Base-by-base conservation (phyloP, 2,113 vertebrate species). In the Ophiodon elongatus region DNA sequence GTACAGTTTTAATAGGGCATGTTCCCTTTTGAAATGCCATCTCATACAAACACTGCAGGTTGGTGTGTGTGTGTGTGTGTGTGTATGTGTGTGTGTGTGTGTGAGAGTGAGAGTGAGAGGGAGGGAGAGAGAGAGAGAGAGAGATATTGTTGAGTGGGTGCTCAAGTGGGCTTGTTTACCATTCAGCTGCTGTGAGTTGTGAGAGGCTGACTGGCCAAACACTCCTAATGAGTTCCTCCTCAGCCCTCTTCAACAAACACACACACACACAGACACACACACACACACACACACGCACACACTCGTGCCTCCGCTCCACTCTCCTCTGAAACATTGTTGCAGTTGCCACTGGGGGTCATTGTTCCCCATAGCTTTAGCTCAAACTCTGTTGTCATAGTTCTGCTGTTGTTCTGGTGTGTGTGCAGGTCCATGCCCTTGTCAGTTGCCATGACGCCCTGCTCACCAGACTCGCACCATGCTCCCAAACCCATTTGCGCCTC, bases 291-390 rank as follows among this genome's bases (percentile, higher is more conserved):
- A 15, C 71, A 66, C 60, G 59, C 62, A 52, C 52, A 19, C 29
- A 29, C 41, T 25, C 13, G 47, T 27, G 27, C 27, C 17, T 76
- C 27, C 56, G 29, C 56, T 66, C 17, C 45, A 50, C 21, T 80
- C 65, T 63, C 23, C 75, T 83, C 71, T 79, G 69, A 88, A 74
- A 73, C 83, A 72, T 83, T 13, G 31, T 7, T 68, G 73, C 85
- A 87, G 73, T 56, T 56, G 23, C 92, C 92, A 93, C 93, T 92
- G 88, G 93, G 84, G 92, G 93, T 94, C 93, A 93, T 94, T 84
- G 90, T 93, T 92, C 83, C 62, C 84, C 89, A 39, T 68, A 79
- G 68, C 85, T 90, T 63, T 73, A 59, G 62, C 66, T 84, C 65
- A 69, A 59, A 73, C 39, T 69, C 68, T 71, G 43, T 66, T 80